phyloP scores from a whole-genome alignment of 2,888 invertebrate species.

The Acanthosepion esculentum region DNA sequence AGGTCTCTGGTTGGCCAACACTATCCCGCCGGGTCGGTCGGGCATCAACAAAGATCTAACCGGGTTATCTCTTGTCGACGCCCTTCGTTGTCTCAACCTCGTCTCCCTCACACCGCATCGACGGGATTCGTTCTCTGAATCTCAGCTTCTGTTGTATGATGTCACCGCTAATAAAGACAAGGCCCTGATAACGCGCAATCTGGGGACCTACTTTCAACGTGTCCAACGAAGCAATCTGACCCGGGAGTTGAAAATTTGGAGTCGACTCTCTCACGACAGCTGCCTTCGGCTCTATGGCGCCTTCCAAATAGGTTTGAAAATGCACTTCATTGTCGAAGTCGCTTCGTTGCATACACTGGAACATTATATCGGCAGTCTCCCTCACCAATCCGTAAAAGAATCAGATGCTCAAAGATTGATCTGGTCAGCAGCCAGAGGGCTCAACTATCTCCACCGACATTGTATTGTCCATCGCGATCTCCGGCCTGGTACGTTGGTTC shows the following conservation, averaged over 20 bases:
- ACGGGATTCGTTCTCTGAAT: not conserved
- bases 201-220: not conserved
- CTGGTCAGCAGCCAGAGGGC: not conserved
- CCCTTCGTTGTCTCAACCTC: not conserved
- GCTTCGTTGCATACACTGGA: not conserved
- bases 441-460: not conserved
- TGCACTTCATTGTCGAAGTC: not conserved
- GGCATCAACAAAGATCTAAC: not conserved
- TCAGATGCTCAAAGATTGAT: not conserved
- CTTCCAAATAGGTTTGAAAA: not conserved
- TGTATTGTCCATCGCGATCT: not conserved
- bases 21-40: not conserved
- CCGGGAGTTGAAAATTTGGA: not conserved
- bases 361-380: not conserved
- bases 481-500: not conserved
- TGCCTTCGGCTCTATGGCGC: not conserved
- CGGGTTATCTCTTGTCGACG: not conserved
- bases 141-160: not conserved
- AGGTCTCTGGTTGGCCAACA: not conserved
- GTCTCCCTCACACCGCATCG: not conserved
- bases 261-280: not conserved
- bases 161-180: not conserved
- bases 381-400: not conserved
- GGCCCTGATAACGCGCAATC: not conserved
- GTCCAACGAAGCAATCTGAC: conserved; percentile 12